Evolutionary conservation across 2,113 vertebrate genomes (phyloP).

Genomic region (Lipophrys pholis): DNA sequence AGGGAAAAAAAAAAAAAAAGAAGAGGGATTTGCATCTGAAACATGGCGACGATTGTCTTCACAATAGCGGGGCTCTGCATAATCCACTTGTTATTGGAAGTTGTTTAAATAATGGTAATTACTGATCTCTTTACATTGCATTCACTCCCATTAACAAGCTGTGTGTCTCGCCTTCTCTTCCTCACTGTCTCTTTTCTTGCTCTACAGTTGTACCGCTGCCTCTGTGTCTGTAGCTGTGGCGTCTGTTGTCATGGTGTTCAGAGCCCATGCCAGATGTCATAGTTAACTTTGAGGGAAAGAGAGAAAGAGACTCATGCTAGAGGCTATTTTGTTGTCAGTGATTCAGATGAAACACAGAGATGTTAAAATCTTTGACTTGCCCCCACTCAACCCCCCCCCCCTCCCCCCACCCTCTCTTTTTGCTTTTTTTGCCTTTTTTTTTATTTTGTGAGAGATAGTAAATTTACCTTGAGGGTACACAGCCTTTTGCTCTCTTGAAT

Average conservation of each 20-base stretch:
- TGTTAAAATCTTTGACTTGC: constrained; percentile 83
- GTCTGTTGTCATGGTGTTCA: constrained; percentile 87
- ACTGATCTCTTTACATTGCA: constrained; percentile 81
- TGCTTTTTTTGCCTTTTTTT: constrained; percentile 8
- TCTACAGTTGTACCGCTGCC: constrained; percentile 79
- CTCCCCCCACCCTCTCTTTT: constrained; percentile 29
- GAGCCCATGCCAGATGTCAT: constrained; percentile 89
- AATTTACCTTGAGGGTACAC: constrained; percentile 80
- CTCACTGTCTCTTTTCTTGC: constrained; percentile 65
- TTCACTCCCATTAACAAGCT: constrained; percentile 82
- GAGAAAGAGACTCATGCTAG: constrained; percentile 80
- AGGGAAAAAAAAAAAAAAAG: constrained; percentile 10
- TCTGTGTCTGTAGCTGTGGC: constrained; percentile 83
- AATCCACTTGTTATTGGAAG: constrained; percentile 82
- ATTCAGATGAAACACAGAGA: constrained; percentile 84
- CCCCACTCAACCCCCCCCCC: constrained; percentile 71
- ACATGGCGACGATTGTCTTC: constrained; percentile 66
- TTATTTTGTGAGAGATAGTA: constrained; percentile 62
- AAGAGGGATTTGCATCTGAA: constrained; percentile 69
- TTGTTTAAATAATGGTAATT: constrained; percentile 85
- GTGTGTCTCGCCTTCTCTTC: constrained; percentile 77
- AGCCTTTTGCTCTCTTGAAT: constrained; percentile 73
- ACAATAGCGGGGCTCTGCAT: constrained; percentile 69
- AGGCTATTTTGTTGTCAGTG: constrained; percentile 88
- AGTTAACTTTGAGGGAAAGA: constrained; percentile 85